Evolutionary conservation across 2,888 invertebrate genomes (phyloP).

Genomic region (Leistus spinibarbis): DNA sequence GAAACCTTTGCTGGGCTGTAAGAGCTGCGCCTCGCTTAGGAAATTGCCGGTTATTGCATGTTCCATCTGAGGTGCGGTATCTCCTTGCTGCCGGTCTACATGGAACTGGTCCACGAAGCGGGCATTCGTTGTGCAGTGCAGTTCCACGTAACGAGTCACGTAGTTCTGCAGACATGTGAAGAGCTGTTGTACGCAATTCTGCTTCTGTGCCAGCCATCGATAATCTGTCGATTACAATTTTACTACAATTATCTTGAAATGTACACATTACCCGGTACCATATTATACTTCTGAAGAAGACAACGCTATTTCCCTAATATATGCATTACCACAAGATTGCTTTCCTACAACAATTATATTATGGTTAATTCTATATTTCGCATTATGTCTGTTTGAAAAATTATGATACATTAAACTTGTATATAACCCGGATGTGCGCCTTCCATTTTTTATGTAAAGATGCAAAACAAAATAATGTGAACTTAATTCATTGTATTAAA

Average conservation of each 20-base stretch:
- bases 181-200: constrained; percentile 19
- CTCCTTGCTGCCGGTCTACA: constrained; percentile 73
- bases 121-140: constrained; percentile 67
- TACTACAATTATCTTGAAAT: neutral
- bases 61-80: constrained; percentile 86
- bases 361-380: too few relatives aligned
- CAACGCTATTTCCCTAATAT: too few relatives aligned
- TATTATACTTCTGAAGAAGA: too few relatives aligned
- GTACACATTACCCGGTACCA: neutral
- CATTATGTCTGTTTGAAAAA: too few relatives aligned
- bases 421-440: too few relatives aligned
- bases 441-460: too few relatives aligned
- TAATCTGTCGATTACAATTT: neutral
- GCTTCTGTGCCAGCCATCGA: neutral
- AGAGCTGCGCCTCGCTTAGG: constrained; percentile 83
- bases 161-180: constrained; percentile 41
- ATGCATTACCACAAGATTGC: too few relatives aligned
- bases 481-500: neutral
- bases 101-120: constrained; percentile 66
- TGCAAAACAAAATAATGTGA: too few relatives aligned
- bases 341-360: too few relatives aligned
- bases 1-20: constrained; percentile 80
- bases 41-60: constrained; percentile 82
- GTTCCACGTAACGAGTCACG: constrained; percentile 59
- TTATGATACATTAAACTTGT: too few relatives aligned